Evolutionary conservation across 2,113 vertebrate species (phyloP).

Genomic region (Dromaius novaehollandiae): DNA sequence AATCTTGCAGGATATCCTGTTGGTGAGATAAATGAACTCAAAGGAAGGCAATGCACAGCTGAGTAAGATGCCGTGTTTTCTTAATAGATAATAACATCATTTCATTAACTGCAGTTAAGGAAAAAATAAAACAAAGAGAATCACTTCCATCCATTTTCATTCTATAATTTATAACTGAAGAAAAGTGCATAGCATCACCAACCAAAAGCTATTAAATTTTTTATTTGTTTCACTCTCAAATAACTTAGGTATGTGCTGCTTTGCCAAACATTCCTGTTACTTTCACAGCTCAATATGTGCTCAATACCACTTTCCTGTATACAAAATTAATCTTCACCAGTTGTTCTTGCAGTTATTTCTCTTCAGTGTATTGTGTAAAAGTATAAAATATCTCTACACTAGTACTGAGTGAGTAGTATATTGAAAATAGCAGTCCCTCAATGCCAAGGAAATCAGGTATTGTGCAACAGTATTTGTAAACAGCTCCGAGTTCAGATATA

Average conservation of each 20-base stretch:
- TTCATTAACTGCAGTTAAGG: background rate
- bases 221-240: background rate
- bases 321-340: conserved; percentile 14
- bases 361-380: background rate
- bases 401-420: background rate
- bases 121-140: background rate
- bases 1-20: background rate
- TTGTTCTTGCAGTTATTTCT: conserved; percentile 17
- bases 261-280: background rate
- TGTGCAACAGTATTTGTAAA: background rate
- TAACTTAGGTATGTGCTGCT: background rate
- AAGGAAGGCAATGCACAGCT: background rate
- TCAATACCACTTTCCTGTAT: background rate
- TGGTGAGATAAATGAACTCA: background rate
- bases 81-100: background rate
- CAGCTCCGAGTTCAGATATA: background rate
- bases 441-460: background rate
- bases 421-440: background rate
- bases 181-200: background rate
- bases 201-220: background rate
- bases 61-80: background rate
- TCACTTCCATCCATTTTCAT: background rate
- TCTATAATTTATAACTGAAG: conserved; percentile 3
- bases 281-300: background rate
- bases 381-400: background rate